These are phyloP conservation scores for Anguilla pacifica DNA, from an alignment of 2,797 vertebrate genomes.

Conservation along the genomic window DNA sequence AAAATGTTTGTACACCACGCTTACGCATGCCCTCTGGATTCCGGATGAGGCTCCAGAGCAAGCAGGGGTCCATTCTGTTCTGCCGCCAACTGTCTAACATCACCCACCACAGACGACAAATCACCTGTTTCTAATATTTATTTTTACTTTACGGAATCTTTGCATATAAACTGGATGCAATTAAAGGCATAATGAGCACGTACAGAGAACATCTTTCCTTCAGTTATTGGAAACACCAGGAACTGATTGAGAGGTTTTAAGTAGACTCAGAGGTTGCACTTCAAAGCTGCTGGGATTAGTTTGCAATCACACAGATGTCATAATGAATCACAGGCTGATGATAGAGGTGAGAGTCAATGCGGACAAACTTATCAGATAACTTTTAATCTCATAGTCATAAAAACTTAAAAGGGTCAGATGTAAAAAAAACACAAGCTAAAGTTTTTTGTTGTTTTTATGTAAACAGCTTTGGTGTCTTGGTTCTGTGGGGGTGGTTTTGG, in stretches of 20 bases:
- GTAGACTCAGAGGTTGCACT: neutral
- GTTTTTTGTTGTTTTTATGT: neutral
- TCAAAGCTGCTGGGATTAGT: neutral
- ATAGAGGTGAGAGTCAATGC: neutral
- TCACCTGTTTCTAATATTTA: neutral
- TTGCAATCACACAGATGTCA: neutral
- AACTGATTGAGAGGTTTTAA: neutral
- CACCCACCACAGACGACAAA: neutral
- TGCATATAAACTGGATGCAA: neutral
- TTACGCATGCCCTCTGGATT: constrained; percentile 42
- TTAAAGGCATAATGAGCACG: neutral
- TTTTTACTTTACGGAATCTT: neutral
- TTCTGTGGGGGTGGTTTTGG: neutral
- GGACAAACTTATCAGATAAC: neutral
- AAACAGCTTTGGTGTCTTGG: too few relatives aligned
- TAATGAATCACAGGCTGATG: neutral
- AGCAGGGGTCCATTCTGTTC: neutral
- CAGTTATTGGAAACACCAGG: neutral
- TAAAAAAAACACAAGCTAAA: neutral
- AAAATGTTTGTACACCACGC: constrained; percentile 55
- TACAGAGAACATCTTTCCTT: neutral
- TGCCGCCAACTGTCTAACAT: neutral
- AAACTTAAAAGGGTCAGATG: constrained; percentile 12
- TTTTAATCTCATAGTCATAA: neutral
- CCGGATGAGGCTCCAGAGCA: constrained; percentile 64